A percentile compares a stretch with the other conserved stretches of the same genome.
Conservation (phyloP, 2,888 invertebrate species). For the Phaonia tiefii region DNA sequence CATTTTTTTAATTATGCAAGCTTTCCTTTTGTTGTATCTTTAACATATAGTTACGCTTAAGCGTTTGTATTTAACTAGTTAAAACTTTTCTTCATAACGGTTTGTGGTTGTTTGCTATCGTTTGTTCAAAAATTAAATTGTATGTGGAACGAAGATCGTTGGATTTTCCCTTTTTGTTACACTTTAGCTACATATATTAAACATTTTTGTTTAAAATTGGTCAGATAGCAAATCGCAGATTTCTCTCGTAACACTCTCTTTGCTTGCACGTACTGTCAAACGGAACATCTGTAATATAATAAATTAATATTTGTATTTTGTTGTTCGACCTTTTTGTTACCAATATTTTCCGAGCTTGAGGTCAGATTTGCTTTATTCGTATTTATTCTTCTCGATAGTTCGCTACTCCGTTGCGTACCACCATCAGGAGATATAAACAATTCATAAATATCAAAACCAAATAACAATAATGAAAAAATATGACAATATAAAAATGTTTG, state of each 20-base stretch:
- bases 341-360: too few species aligned
- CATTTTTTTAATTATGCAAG: constrained; percentile 61
- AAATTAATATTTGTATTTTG: too few species aligned
- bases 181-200: constrained; percentile 30
- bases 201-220: constrained; percentile 88
- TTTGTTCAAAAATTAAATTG: constrained; percentile 29
- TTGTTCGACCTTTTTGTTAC: too few species aligned
- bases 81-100: constrained; percentile 56
- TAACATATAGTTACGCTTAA: constrained; percentile 43
- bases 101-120: constrained; percentile 53
- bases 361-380: too few species aligned
- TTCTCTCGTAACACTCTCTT: constrained; percentile 96
- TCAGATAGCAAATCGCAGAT: constrained; percentile 95
- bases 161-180: constrained; percentile 57
- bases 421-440: constrained; percentile 22
- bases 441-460: too few species aligned
- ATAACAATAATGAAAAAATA: too few species aligned
- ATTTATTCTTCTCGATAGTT: too few species aligned
- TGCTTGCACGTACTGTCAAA: constrained; percentile 97
- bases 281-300: constrained; percentile 95
- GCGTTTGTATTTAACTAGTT: constrained; percentile 58
- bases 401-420: too few species aligned
- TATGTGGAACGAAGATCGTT: constrained; percentile 62
- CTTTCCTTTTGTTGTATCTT: constrained; percentile 46
- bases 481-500: too few species aligned